Base-by-base conservation (phyloP, 2,797 vertebrate genomes). In the Serranus cabrilla region DNA sequence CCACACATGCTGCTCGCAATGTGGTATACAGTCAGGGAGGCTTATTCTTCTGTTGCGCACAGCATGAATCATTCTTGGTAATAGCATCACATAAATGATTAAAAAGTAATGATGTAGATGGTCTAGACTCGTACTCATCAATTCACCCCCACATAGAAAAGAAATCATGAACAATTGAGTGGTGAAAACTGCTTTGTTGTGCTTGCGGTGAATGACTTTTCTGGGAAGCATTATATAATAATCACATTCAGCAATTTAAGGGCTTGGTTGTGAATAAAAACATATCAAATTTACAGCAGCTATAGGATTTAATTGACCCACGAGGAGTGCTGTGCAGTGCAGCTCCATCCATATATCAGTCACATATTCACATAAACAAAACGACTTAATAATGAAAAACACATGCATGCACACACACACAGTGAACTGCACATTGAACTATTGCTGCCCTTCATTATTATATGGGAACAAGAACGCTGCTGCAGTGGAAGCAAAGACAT, bases 41-140 rank as follows among this genome's bases (percentile, higher is more conserved):
- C 58, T 70, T 75, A 31, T 75, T 78, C 76, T 45, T 72, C 70
- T 52, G 59, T 70, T 60, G 25, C 27, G 2, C 75, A 21, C 74
- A 52, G 71, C 46, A 54, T 76, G 81, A 85, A 82, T 91, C 84
- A 81, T 71, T 88, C 49, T 65, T 54, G 11, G 70, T 84, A 87
- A 89, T 72, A 70, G 76, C 87, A 76, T 78, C 7, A 21, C 66
- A 86, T 87, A 79, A 83, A 91, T 86, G 76, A 77, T 82, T 93
- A 73, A 91, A 91, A 74, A 59, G 82, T 71, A 87, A 91, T 90
- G 83, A 86, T 82, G 84, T 86, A 45, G 71, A 82, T 50, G 75
- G 75, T 81, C 56, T 63, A 70, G 80, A 77, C 67, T 62, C 34
- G 7, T 34, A 46, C 74, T 83, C 71, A 82, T 91, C 79, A 84